These are phyloP conservation scores for Oxytorus armatus DNA, from an alignment of 2,888 invertebrate genomes.

Conservation along the genomic window DNA sequence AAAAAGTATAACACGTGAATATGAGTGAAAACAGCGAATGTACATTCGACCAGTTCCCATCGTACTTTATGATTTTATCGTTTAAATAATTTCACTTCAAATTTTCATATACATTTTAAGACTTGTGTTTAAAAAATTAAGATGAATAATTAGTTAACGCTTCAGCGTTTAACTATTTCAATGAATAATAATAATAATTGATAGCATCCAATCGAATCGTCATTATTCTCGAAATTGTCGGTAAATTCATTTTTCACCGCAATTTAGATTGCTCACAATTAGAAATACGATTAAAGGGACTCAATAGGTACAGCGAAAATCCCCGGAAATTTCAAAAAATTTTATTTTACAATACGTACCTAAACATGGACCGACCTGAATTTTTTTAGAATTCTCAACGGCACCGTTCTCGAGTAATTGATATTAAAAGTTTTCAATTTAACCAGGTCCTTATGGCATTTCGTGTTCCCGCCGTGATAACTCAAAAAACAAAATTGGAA, in stretches of 20 bases:
- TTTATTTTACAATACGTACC: no score
- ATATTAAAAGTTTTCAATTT: no score
- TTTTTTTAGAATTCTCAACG: no score
- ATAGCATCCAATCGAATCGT: neutral
- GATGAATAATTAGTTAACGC: neutral
- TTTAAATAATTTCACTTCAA: neutral
- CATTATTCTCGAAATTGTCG: neutral
- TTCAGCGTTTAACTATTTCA: neutral
- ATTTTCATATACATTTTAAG: neutral
- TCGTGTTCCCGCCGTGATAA: no score
- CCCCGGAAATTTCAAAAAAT: no score
- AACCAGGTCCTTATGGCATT: no score
- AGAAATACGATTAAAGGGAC: neutral
- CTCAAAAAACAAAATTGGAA: no score
- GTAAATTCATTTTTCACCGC: neutral
- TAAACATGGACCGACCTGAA: no score
- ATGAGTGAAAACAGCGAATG: constrained; percentile 4
- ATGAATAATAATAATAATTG: neutral
- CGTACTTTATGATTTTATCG: neutral
- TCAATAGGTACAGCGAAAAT: no score
- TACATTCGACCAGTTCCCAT: neutral
- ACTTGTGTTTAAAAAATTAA: neutral
- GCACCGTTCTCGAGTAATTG: no score
- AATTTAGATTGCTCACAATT: neutral
- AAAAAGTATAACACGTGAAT: constrained; percentile 9